phyloP scores from a whole-genome alignment of 2,797 vertebrate genomes.

The Sorex maritimensis region DNA sequence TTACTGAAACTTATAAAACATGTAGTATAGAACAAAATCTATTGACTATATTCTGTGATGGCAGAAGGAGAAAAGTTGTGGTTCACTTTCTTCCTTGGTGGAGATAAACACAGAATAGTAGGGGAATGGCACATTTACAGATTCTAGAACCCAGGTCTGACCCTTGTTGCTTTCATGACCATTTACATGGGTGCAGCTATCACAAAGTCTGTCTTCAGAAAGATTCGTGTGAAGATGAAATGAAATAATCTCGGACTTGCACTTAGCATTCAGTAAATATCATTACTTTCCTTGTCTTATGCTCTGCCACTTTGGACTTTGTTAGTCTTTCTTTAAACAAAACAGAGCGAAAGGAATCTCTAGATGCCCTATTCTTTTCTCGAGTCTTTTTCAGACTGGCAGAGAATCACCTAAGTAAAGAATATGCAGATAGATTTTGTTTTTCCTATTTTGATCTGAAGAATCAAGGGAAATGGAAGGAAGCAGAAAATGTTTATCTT shows the following conservation, averaged over 20 bases:
- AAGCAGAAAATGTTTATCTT: not conserved
- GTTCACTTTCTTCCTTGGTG: not conserved
- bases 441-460: conserved; percentile 48
- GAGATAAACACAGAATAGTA: not conserved
- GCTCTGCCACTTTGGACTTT: not conserved
- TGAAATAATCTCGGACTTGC: not conserved
- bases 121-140: not conserved
- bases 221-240: not conserved
- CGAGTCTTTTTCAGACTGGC: not conserved
- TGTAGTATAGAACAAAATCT: not conserved
- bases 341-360: conserved; percentile 2
- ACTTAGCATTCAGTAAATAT: not conserved
- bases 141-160: not conserved
- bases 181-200: not conserved
- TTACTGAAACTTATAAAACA: not conserved
- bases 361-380: not conserved
- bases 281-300: not conserved
- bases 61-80: not conserved
- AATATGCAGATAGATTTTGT: not conserved
- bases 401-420: not conserved
- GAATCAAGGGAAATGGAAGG: not conserved
- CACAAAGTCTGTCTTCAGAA: not conserved
- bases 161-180: not conserved
- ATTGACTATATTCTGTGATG: not conserved
- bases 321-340: not conserved